phyloP scores from a whole-genome alignment of 2,888 invertebrate species.

The Microctonus hyperodae region DNA sequence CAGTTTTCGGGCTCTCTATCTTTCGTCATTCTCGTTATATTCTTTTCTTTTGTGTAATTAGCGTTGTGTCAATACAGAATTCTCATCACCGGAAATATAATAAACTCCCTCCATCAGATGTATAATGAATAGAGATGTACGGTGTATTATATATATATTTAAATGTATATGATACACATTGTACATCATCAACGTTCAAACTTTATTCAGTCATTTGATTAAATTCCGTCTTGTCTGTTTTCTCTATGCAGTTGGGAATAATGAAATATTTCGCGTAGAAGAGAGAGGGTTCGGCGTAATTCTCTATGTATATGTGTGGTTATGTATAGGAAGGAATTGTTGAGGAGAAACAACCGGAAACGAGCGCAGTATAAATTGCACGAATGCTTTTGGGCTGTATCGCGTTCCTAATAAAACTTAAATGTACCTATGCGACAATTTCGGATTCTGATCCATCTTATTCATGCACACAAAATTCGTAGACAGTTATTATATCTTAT shows the following conservation, averaged over 20 bases:
- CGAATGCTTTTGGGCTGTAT: slow-evolving; percentile 13
- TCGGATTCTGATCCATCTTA: slow-evolving; percentile 28
- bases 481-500: slow-evolving; percentile 20
- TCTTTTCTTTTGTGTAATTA: neutral
- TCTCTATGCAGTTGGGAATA: neutral
- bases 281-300: neutral
- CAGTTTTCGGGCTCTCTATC: neutral
- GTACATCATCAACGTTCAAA: slow-evolving; percentile 1
- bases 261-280: slow-evolving; percentile 7
- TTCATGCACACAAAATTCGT: slow-evolving; percentile 27
- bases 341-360: slow-evolving; percentile 24
- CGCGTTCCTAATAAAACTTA: slow-evolving; percentile 23
- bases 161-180: neutral
- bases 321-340: slow-evolving; percentile 7
- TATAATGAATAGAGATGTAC: neutral
- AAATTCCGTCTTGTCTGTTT: slow-evolving; percentile 5
- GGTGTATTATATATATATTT: neutral
- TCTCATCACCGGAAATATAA: neutral
- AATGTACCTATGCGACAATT: slow-evolving; percentile 31
- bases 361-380: slow-evolving; percentile 25
- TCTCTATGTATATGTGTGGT: neutral
- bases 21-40: neutral
- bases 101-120: neutral
- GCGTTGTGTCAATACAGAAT: neutral
- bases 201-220: slow-evolving; percentile 9